Evolutionary conservation across 1,140 invertebrate genomes (phyloP), one percentile per base, ranked within the genome.

Genomic region (Diorhabda carinulata): DNA sequence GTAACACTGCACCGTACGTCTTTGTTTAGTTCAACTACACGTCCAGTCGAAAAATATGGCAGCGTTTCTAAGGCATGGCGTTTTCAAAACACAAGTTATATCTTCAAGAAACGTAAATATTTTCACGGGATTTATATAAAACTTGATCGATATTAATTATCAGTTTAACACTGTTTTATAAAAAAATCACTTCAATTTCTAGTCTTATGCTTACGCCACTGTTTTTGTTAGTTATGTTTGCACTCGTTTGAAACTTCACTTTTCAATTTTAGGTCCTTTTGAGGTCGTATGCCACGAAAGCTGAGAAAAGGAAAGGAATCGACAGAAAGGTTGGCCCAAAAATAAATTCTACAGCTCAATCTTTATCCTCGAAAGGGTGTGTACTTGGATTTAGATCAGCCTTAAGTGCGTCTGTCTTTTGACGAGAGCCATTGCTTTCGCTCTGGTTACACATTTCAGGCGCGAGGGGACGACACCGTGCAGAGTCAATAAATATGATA

Each of bases 361-460:
- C 87, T 58, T 77, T 89, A 64, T 82, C 84, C 64, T 78, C 85
- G 3, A 85, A 85, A 84, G 87, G 87, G 87, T 89, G 83, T 78
- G 75, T 80, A 72, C 70, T 72, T 74, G 73, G 63, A 67, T 77
- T 75, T 72, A 66, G 69, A 74, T 68, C 65, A 67, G 42, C 45
- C 44, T 67, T 43, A 76, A 78, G 76, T 79, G 73, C 69, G 72
- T 75, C 73, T 77, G 72, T 73, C 73, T 78, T 70, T 65, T 71
- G 68, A 71, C 70, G 74, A 76, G 66, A 74, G 74, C 77, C 76
- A 76, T 78, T 72, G 73, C 75, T 79, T 75, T 77, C 74, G 65
- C 71, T 72, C 66, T 67, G 68, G 25, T 75, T 66, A 58, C n/a
- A n/a, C 43, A 5, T 56, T 61, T 60, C 43, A 5, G 47, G 68